A percentile compares a stretch with the other conserved stretches of the same genome.
Conservation (phyloP, 2,797 vertebrate genomes). For the Enteromius fasciolatus region DNA sequence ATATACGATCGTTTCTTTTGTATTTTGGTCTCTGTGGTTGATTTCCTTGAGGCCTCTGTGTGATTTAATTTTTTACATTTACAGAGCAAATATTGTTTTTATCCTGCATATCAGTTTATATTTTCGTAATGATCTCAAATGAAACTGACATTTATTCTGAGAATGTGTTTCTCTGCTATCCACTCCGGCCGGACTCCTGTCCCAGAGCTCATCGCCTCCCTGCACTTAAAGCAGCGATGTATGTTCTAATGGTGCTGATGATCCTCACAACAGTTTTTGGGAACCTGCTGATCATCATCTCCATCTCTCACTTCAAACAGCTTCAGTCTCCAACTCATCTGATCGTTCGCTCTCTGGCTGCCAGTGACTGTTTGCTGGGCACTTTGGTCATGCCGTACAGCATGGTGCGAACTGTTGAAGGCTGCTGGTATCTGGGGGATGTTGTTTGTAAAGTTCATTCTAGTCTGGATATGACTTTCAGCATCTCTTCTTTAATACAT, state of each 20-base stretch:
- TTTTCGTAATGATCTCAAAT: too few species aligned
- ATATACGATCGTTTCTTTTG: too few species aligned
- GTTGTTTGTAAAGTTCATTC: slow-evolving; percentile 61
- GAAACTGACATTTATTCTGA: slow-evolving; percentile 16
- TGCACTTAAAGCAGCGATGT: slow-evolving; percentile 2
- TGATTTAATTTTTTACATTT: too few species aligned
- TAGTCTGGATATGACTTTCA: slow-evolving; percentile 59
- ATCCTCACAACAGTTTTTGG: slow-evolving; percentile 60
- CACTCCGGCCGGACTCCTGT: slow-evolving; percentile 15
- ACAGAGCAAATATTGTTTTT: too few species aligned
- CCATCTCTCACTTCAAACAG: slow-evolving; percentile 56
- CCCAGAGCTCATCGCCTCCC: background rate
- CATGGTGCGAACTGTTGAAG: slow-evolving; percentile 61
- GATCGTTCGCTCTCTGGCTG: slow-evolving; percentile 55
- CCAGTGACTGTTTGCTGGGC: slow-evolving; percentile 58
- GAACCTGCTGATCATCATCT: slow-evolving; percentile 59
- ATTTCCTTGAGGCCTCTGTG: too few species aligned
- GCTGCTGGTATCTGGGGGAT: slow-evolving; percentile 63
- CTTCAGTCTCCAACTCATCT: slow-evolving; percentile 55
- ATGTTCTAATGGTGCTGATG: slow-evolving; percentile 36
- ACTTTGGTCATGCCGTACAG: slow-evolving; percentile 64
- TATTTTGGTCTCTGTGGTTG: too few species aligned
- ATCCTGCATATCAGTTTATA: too few species aligned
- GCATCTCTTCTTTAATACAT: slow-evolving; percentile 55
- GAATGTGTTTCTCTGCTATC: slow-evolving; percentile 26